Evolutionary conservation across 2,888 invertebrate species (phyloP), one percentile per base, ranked within the genome.

Genomic region (Subacronicta megacephala): DNA sequence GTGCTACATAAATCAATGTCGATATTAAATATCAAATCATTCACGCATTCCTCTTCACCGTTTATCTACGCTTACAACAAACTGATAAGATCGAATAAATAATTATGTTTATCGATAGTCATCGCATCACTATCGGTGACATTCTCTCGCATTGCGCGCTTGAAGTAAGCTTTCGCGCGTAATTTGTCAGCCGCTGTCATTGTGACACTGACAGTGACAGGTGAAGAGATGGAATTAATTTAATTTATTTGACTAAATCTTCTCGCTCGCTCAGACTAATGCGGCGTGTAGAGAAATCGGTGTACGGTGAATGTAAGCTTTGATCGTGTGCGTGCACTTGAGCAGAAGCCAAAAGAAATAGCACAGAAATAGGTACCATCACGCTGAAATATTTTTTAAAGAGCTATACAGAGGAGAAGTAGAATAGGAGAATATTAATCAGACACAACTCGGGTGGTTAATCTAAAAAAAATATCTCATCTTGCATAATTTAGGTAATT

Each of bases 171-270:
- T 16, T 31, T 31, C 31, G 31, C 31, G 31, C 31, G 31, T 31
- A 31, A 31, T 31, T 31, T 31, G 31, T 31, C 31, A 31, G 31
- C 31, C 12, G 31, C 31, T 31, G 31, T 31, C 31, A 31, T 31
- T 31, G 31, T 31, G 31, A 31, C 31, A 31, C n/a, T 31, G 31
- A 31, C 29, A 29, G 29, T 29, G 29, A 29, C 31, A 31, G 31
- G n/a, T 31, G 16, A 36, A 36, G 36, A 36, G 16, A 15, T 16
- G 36, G 16, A 36, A 36, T 36, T 31, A 31, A 31, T 31, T 31
- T 31, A 31, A 31, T 31, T 31, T 31, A 31, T 31, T 31, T 31
- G n/a, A 31, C 31, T 31, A n/a, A 31, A n/a, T 29, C 12, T 5
- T 31, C 31, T 31, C 7, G 31, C 3, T 1, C 10, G 10, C 10